phyloP scores from a whole-genome alignment of 2,888 invertebrate species.

The Dryomyza anilis region DNA sequence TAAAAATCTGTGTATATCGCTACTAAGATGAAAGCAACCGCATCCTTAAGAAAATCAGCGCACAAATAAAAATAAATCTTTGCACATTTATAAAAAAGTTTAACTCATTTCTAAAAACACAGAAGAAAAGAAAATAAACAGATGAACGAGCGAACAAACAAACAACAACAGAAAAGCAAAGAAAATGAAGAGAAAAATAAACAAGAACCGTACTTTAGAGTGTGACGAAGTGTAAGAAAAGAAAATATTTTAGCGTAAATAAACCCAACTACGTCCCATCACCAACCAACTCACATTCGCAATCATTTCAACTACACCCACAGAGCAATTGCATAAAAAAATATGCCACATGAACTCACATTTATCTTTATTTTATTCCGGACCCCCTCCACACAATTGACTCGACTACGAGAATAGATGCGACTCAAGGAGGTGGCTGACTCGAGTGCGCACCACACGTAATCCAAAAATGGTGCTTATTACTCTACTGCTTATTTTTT shows the following conservation, averaged over 20 bases:
- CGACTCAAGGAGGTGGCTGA: neutral
- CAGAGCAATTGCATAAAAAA: neutral
- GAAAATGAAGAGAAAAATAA: constrained; percentile 44
- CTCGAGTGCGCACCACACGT: neutral
- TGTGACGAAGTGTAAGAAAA: constrained; percentile 45
- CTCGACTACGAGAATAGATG: neutral
- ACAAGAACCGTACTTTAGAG: constrained; percentile 52
- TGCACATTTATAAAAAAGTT: constrained; percentile 21
- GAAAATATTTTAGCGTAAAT: constrained; percentile 34
- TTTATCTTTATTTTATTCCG: constrained; percentile 53
- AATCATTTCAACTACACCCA: too few relatives aligned
- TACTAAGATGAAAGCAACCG: too few relatives aligned
- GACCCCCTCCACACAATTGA: constrained; percentile 21
- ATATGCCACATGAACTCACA: constrained; percentile 47
- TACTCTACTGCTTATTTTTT: neutral
- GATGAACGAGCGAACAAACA: neutral
- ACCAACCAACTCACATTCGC: neutral
- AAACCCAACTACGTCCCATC: constrained; percentile 34
- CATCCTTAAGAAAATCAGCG: constrained; percentile 29
- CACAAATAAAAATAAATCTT: constrained; percentile 25
- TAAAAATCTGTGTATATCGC: too few relatives aligned
- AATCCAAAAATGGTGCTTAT: neutral
- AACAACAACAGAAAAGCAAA: neutral
- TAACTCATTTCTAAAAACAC: constrained; percentile 11
- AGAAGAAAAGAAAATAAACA: neutral